These are phyloP conservation scores for Phalacrocorax pelagicus DNA, from an alignment of 2,113 vertebrate genomes.

Conservation along the genomic window DNA sequence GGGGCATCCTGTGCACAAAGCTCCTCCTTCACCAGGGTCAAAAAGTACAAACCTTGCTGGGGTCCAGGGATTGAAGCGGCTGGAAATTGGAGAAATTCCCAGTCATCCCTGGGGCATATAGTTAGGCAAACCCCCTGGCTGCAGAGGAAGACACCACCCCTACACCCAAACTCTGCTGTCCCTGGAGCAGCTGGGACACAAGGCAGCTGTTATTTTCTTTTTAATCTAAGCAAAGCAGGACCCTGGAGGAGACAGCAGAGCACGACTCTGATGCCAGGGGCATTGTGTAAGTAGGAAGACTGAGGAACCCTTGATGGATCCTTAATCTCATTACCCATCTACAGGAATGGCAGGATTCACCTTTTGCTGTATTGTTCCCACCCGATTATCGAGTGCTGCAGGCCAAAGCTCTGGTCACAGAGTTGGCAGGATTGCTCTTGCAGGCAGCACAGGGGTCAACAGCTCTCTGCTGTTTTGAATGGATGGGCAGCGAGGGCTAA, in stretches of 20 bases:
- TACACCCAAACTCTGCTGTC: neutral
- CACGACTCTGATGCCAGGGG: neutral
- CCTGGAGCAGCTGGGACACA: neutral
- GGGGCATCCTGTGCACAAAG: neutral
- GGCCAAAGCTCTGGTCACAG: accelerated
- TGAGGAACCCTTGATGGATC: neutral
- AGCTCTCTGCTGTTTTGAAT: neutral
- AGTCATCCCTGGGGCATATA: neutral
- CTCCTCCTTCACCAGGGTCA: neutral
- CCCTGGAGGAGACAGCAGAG: neutral
- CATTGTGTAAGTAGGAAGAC: neutral
- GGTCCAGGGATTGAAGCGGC: neutral
- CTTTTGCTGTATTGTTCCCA: neutral
- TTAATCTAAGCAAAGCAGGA: neutral
- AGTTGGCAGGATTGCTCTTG: accelerated
- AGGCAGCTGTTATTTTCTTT: neutral
- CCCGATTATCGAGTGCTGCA: neutral
- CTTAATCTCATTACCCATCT: neutral
- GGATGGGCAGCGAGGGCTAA: neutral
- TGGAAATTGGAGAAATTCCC: neutral
- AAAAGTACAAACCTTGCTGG: neutral
- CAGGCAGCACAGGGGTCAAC: neutral
- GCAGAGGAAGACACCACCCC: neutral
- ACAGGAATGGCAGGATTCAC: neutral
- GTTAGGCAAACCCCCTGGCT: neutral